Evolutionary conservation across 2,113 vertebrate genomes (phyloP).

Genomic region (Crypturellus undulatus): DNA sequence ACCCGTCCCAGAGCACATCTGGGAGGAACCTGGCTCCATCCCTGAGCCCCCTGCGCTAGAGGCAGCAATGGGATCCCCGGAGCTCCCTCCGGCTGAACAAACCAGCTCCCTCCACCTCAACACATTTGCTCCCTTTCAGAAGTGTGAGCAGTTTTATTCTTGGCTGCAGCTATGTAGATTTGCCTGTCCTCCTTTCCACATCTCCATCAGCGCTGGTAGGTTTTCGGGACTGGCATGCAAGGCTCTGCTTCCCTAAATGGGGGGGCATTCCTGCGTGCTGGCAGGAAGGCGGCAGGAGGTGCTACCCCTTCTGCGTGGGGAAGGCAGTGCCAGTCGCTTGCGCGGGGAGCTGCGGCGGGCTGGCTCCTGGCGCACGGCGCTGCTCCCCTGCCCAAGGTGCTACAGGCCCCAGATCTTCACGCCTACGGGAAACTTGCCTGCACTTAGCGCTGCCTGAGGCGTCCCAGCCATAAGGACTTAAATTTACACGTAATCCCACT

Average conservation of each 20-base stretch:
- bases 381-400: background rate
- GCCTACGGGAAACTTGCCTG: slow-evolving; percentile 30
- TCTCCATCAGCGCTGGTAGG: background rate
- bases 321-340: slow-evolving; percentile 8
- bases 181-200: slow-evolving; percentile 9
- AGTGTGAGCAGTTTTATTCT: background rate
- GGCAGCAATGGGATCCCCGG: background rate
- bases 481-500: slow-evolving; percentile 37
- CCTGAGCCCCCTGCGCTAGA: background rate
- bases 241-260: slow-evolving; percentile 44
- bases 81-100: background rate
- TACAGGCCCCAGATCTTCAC: slow-evolving; percentile 13
- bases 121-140: background rate
- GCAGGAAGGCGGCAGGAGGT: slow-evolving; percentile 47
- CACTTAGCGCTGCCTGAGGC: slow-evolving; percentile 24
- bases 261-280: background rate
- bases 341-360: background rate
- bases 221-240: slow-evolving; percentile 49
- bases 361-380: slow-evolving; percentile 11
- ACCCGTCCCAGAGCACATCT: background rate
- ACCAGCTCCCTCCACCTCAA: background rate
- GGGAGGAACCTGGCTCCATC: background rate
- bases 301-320: background rate
- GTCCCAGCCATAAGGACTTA: background rate
- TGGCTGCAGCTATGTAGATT: slow-evolving; percentile 2